Base-by-base conservation (phyloP, 1,140 invertebrate genomes). In the Galleria mellonella region DNA sequence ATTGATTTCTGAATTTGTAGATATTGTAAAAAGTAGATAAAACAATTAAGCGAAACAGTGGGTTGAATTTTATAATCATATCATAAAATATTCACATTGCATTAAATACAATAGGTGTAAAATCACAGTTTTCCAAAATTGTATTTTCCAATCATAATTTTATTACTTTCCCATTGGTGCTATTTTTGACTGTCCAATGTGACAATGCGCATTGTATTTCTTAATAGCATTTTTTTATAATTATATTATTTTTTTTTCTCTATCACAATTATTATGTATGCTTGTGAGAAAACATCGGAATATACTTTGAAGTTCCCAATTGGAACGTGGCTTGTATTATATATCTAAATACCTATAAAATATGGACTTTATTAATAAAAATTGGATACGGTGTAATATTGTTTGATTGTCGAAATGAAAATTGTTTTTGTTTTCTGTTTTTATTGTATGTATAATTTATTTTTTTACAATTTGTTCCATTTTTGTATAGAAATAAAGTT, bases 61-160 rank as follows among this genome's bases (percentile, higher is more conserved):
- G 77, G 64, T 71, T 79, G 73, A 72, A 77, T 82, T 83, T 83
- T 83, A 70, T 82, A 77, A 83, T 74, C 79, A 83, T 83, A 83
- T 83, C 79, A 83, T 72, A 62, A 56, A 73, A 65, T 64, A 71
- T 69, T 52, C 52, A 59, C 63, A 66, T 55, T 65, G 42, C 51
- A 55, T 65, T 61, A 52, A 49, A 58, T 43, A 17, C 42, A 31
- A 51, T 28, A 46, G 30, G 3, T 33, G 14, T 50, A 4, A 32
- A 35, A 37, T 17, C 35, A 17, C 35, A 8, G 9, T 37, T 15
- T 12, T 9, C 3, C 1, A 14, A 13, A 2, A 14, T 4, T 13
- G 0, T 13, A n/a, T 31, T 47, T 33, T 15, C 15, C n/a, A n/a
- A n/a, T n/a, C n/a, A n/a, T n/a, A n/a, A n/a, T n/a, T n/a, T n/a